Evolutionary conservation across 2,797 vertebrate species (phyloP), one percentile per base, ranked within the genome.

Genomic region (Novumbra hubbsi): DNA sequence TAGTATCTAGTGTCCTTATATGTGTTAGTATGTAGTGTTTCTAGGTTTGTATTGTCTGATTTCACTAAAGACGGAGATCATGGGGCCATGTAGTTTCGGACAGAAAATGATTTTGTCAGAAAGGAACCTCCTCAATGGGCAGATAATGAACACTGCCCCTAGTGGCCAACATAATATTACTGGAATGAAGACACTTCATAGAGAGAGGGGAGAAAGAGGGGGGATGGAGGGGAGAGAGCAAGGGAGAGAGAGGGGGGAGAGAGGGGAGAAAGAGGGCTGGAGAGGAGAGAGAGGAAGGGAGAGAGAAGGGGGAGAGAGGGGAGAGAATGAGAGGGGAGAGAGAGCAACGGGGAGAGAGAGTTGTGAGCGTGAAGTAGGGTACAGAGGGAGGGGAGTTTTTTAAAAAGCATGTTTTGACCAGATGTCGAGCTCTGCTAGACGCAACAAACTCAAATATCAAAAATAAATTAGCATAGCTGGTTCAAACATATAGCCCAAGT

Each of bases 401-500:
- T 60, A 5, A 60, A 60, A 60, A 24, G 87, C 84, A 2, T 19
- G 62, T 80, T 82, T 83, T 78, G 89, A 86, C 87, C 90, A 86
- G 81, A 88, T 90, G 90, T 85, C 86, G 83, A 82, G 78, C 70
- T 60, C 75, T 86, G 80, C 86, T 83, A 87, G 83, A 86, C 88
- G 79, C 83, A 87, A 86, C 78, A 91, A 84, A 66, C 71, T 32
- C 66, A 77, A 72, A 77, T 88, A 85, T 86, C 84, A 84, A 81
- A 84, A 45, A 45, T 45, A 48, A 73, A 84, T 87, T 81, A 88
- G 88, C 93, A 90, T 89, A 89, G 86, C 75, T 81, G 48, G 41
- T 45, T 45, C 41, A 45, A 12, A 45, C 41, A 45, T 9, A 12
- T 12, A 45, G 14, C 41, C 41, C 8, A 7, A 38, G 34, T 3